Conservation (phyloP, 2,797 vertebrate genomes). For the Oceanodroma leucorhoa region DNA sequence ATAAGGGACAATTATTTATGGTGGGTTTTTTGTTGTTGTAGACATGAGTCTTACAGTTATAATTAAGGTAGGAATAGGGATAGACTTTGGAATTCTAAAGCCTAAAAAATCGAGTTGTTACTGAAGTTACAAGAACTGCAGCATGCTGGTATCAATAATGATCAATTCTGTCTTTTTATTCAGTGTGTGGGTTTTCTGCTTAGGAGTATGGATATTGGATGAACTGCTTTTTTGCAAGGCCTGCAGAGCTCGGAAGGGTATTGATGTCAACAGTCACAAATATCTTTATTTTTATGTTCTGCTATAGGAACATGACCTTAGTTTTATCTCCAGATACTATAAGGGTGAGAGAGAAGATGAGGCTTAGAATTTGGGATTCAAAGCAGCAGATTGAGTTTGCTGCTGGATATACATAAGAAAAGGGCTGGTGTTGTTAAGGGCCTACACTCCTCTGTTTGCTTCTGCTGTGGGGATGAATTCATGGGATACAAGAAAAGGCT, state of each 20-base stretch:
- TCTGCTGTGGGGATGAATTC: background rate
- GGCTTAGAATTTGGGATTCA: background rate
- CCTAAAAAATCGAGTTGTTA: background rate
- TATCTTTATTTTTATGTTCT: background rate
- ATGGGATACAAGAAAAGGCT: background rate
- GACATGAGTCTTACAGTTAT: background rate
- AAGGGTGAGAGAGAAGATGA: background rate
- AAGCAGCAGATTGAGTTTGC: background rate
- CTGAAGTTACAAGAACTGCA: background rate
- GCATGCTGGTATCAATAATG: background rate
- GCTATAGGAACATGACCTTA: background rate
- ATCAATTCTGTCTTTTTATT: background rate
- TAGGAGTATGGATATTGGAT: background rate
- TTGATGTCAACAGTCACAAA: background rate
- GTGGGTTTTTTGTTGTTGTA: background rate
- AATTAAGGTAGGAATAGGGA: background rate
- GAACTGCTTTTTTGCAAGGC: background rate
- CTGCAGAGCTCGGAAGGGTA: background rate
- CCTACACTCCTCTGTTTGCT: background rate
- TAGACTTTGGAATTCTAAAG: background rate
- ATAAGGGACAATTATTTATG: background rate
- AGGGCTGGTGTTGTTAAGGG: background rate
- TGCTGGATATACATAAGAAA: background rate
- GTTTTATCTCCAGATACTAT: background rate
- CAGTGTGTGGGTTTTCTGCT: background rate